Conservation (phyloP, 2,113 vertebrate species). For the Nycticebus coucang region DNA sequence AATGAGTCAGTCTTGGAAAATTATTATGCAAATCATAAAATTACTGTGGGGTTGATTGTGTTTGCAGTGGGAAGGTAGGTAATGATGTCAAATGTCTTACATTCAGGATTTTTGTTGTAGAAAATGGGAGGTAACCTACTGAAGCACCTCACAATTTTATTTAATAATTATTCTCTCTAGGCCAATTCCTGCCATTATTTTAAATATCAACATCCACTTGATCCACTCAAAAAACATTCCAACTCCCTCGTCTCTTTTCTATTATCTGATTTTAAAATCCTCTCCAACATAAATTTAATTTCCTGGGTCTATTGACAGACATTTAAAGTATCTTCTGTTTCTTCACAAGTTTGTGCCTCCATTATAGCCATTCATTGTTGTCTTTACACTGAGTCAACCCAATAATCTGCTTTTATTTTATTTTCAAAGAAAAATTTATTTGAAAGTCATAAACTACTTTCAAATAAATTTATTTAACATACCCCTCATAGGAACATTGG, state of each 20-base stretch:
- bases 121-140: not conserved
- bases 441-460: not conserved
- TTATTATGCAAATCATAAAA: constrained; percentile 57
- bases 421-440: no score
- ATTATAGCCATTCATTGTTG: not conserved
- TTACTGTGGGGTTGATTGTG: constrained; percentile 76
- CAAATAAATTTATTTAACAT: not conserved
- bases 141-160: not conserved
- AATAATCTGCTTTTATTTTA: not conserved
- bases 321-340: not conserved
- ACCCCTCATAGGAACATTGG: not conserved
- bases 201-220: not conserved
- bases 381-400: not conserved
- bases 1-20: constrained; percentile 46
- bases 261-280: not conserved
- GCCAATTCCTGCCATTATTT: not conserved
- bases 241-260: not conserved
- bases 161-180: not conserved
- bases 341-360: not conserved
- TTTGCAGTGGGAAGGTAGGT: constrained; percentile 80
- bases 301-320: not conserved
- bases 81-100: not conserved
- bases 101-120: not conserved
- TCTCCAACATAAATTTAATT: not conserved
- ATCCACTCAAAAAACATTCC: not conserved